Conservation (phyloP, 2,113 vertebrate species). For the Aphyosemion australe region DNA sequence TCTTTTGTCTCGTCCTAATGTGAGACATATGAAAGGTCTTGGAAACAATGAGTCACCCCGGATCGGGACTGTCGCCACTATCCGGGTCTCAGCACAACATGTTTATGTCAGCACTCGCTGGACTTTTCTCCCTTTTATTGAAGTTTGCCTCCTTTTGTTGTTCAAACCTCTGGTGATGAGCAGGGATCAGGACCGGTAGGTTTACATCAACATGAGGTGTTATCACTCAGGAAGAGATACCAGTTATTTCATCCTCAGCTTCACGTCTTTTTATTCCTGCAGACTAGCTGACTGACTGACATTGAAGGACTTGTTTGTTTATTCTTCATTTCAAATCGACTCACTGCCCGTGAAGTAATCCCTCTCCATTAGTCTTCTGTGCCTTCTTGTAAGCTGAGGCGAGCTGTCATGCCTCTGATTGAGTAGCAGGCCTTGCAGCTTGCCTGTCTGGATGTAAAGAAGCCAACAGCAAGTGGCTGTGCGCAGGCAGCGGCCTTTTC, state of each 20-base stretch:
- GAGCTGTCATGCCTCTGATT: conserved; percentile 28
- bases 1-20: conserved; percentile 68
- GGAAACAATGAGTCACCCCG: conserved; percentile 73
- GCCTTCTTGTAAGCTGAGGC: conserved; percentile 4
- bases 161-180: not conserved
- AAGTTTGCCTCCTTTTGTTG: conserved; percentile 1
- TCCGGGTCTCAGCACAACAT: conserved; percentile 43
- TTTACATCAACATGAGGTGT: not conserved
- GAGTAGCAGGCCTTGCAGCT: conserved; percentile 45
- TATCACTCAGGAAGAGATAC: not conserved
- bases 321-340: conserved; percentile 20
- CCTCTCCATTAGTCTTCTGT: conserved; percentile 6
- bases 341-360: conserved; percentile 33
- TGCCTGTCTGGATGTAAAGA: conserved; percentile 36
- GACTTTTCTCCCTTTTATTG: conserved; percentile 10
- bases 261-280: conserved; percentile 5
- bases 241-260: not conserved
- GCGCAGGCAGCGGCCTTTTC: conserved; percentile 47
- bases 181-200: no score
- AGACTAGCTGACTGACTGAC: conserved; percentile 30
- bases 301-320: conserved; percentile 18
- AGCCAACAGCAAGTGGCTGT: conserved; percentile 36
- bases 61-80: conserved; percentile 55
- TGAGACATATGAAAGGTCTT: conserved; percentile 58
- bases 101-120: conserved; percentile 30